phyloP scores from a whole-genome alignment of 2,113 vertebrate genomes.

The Petroica traversi region DNA sequence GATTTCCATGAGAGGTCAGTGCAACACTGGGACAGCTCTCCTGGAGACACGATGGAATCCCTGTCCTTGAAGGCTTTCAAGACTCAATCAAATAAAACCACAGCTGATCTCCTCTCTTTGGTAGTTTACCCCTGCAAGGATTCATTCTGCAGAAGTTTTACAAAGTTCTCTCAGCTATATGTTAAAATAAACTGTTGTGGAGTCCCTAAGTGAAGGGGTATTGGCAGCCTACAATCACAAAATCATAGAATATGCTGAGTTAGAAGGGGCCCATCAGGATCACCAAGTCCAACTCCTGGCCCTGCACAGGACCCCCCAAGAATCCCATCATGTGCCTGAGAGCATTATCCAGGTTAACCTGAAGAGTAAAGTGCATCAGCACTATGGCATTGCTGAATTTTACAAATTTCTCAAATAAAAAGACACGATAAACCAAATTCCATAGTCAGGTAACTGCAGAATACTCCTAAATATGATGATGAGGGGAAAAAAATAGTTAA shows the following conservation, averaged over 20 bases:
- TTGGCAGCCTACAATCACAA: not conserved
- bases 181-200: not conserved
- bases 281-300: not conserved
- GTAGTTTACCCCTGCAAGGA: not conserved
- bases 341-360: not conserved
- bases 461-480: not conserved
- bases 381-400: not conserved
- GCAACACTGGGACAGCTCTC: not conserved
- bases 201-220: not conserved
- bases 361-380: not conserved
- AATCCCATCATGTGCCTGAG: not conserved
- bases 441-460: not conserved
- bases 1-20: not conserved
- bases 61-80: not conserved
- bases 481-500: not conserved
- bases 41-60: not conserved
- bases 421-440: not conserved
- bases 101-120: not conserved
- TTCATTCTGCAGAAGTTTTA: not conserved
- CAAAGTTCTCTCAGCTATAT: not conserved
- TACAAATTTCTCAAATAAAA: not conserved
- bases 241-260: not conserved
- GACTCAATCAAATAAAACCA: not conserved
- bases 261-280: not conserved
- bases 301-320: not conserved